Base-by-base conservation (phyloP, 2,888 invertebrate species). In the Caenorhabditis angaria region DNA sequence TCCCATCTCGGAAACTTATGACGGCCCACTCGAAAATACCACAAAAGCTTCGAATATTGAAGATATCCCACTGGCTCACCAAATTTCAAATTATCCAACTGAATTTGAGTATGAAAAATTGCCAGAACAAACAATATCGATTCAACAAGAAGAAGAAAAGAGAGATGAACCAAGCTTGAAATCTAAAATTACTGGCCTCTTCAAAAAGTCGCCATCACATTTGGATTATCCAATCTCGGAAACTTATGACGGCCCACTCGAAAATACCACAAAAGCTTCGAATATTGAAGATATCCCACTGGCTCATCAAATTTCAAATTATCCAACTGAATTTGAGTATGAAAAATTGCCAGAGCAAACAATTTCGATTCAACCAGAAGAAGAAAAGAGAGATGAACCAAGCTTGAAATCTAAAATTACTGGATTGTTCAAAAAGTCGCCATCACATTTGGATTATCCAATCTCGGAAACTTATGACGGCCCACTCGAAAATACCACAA, bases 401-500 rank as follows among this genome's bases (percentile, higher is more conserved):
- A 27, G 27, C 8, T 10, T 59, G 27, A 59, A 59, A 47, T 59
- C 59, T 18, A 78, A 65, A 54, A 59, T 79, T 51, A 57, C 73
- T 14, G 72, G 77, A 35, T 63, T 77, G 53, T 77, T 77, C 77
- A 78, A 73, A 53, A 61, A 64, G 61, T 55, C 63, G 18, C 60
- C 71, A 27, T 72, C 78, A 35, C 78, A 79, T 25, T 68, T 67
- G 27, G 75, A 78, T 61, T 75, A 75, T 50, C 78, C 78, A 32
- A 60, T 60, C 12, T 66, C 71, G 48, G 65, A 66, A 18, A 47
- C 28, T n/a, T 65, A 69, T 51, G 58, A 57, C 18, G 75, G 63
- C 48, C 67, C 70, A 61, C 32, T 62, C 24, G 76, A 66, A 25
- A 54, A 61, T 25, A 77, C 70, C 22, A 24, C 27, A 20, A 63